Evolutionary conservation across 2,888 invertebrate species (phyloP).

Genomic region (Chymomyza caudatula): DNA sequence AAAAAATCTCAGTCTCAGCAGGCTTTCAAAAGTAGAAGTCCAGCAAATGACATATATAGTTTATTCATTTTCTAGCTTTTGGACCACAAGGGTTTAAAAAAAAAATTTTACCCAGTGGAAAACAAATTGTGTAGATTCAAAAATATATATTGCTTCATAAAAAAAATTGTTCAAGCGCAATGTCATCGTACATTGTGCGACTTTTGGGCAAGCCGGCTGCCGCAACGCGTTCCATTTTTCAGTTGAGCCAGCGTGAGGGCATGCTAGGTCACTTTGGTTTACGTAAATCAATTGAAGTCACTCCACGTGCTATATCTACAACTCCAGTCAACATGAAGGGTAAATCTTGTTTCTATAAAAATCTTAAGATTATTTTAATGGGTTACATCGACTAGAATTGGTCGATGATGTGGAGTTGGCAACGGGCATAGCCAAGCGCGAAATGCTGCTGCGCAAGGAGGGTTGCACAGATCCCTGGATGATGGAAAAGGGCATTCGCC

Average conservation of each 20-base stretch:
- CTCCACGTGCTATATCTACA: conserved; percentile 43
- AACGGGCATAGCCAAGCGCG: conserved; percentile 93
- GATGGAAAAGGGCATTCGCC: conserved; percentile 85
- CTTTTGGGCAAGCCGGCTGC: conserved; percentile 33
- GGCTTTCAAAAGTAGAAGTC: conserved; percentile 3
- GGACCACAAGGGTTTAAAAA: conserved; percentile 10
- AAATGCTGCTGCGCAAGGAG: conserved; percentile 88
- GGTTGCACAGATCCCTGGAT: conserved; percentile 92
- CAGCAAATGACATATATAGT: not conserved
- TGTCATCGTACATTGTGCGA: conserved; percentile 52
- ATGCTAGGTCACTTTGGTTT: conserved; percentile 43
- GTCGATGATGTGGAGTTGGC: conserved; percentile 93
- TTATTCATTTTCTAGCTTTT: conserved; percentile 13
- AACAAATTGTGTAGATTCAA: not conserved
- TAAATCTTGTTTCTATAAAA: conserved; percentile 27
- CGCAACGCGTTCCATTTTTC: conserved; percentile 54
- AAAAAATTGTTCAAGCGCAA: conserved; percentile 11
- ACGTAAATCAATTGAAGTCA: conserved; percentile 14
- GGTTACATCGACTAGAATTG: conserved; percentile 81
- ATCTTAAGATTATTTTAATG: not conserved
- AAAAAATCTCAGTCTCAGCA: conserved; percentile 12
- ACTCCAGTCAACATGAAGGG: conserved; percentile 32
- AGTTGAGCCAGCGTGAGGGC: conserved; percentile 45
- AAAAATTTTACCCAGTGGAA: not conserved
- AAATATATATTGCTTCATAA: not conserved